These are phyloP conservation scores for Emydura subglobosa DNA, from an alignment of 2,113 vertebrate species.

Conservation along the genomic window DNA sequence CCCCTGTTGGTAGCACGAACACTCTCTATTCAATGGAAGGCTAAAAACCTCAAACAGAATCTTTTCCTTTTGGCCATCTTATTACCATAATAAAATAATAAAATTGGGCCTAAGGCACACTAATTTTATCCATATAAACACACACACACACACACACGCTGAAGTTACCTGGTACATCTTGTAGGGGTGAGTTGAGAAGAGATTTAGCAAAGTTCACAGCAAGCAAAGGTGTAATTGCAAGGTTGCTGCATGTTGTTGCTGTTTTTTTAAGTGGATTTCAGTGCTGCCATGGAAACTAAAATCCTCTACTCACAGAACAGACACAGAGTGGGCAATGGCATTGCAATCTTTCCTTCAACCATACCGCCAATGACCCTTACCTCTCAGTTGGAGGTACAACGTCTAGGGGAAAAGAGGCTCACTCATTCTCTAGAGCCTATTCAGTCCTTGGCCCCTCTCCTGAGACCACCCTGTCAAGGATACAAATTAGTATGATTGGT, in stretches of 20 bases:
- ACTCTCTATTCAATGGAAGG: not conserved
- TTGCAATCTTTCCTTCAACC: not conserved
- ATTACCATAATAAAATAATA: not conserved
- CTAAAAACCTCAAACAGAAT: not conserved
- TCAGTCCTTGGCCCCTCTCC: constrained; percentile 35
- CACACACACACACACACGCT: not conserved
- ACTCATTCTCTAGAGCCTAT: not conserved
- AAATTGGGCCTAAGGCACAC: not conserved
- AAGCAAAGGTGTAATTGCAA: not conserved
- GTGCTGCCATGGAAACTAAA: not conserved
- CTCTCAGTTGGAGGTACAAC: not conserved
- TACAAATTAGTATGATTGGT: constrained; percentile 29
- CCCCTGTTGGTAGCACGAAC: not conserved
- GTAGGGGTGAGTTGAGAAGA: not conserved
- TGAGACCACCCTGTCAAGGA: constrained; percentile 58
- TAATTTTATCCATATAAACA: not conserved
- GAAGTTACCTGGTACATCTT: not conserved
- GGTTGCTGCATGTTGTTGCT: not conserved
- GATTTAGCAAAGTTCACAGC: not conserved
- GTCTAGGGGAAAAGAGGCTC: not conserved
- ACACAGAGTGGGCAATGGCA: not conserved
- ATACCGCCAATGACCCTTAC: not conserved
- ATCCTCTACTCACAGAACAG: not conserved
- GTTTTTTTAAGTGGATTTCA: not conserved
- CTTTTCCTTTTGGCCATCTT: not conserved